Evolutionary conservation across 2,888 invertebrate species (phyloP), one percentile per base, ranked within the genome.

Genomic region (Phasia obesa): DNA sequence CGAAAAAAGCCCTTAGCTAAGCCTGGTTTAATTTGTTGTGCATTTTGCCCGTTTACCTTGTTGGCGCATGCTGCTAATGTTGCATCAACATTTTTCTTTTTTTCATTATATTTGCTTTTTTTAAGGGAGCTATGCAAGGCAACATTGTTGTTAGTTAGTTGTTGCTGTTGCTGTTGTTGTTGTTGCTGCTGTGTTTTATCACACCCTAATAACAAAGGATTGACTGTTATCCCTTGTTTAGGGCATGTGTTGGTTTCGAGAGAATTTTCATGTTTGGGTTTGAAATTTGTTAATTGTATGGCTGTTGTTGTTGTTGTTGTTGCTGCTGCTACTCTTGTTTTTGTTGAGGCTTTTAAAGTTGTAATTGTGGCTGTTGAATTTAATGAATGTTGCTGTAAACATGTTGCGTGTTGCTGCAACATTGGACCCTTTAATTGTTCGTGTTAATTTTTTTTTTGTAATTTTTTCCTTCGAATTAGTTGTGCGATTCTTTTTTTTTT

Each of bases 371-470:
- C 27, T 25, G 57, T 75, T 77, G 76, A 42, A 9, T 51, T 62
- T 60, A 51, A 6, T 53, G 47, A 67, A 76, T 77, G 62, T 77
- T 62, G 62, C 81, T 67, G 64, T 79, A 79, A 75, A 79, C 83
- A 83, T 83, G 79, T 71, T 83, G 83, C 75, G 35, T 82, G 57
- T 69, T 80, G 79, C 73, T 85, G 84, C 81, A 85, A 82, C 85
- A 85, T 85, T 84, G 82, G 78, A 79, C 79, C 79, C 81, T 75
- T 65, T 21, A 71, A 64, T n/a, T 62, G 53, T 62, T 53, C 60
- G 51, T 62, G 7, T 76, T 59, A 23, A 47, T 23, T 35, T 51
- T 11, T 17, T 53, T 71, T 31, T 6, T 42, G 49, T 59, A 3
- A 11, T 19, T 13, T 62, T 65, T 74, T 49, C 11, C 47, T n/a